Percentiles rank a stretch among this genome's conserved stretches.
These are phyloP conservation scores for Scomber scombrus DNA, from an alignment of 2,113 vertebrate species.

Conservation along the genomic window DNA sequence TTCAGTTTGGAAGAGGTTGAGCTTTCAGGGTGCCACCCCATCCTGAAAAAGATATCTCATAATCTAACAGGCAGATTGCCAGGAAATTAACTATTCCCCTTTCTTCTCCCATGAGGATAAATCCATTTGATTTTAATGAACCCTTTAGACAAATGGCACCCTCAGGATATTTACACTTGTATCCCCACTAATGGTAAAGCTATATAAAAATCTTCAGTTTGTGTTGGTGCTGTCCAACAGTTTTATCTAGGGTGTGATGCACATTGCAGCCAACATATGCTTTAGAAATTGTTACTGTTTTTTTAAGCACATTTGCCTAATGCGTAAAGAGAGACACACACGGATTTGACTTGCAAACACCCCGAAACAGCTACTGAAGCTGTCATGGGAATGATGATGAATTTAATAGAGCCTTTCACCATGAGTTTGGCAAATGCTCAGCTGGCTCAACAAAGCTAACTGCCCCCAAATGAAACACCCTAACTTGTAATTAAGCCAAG, in stretches of 20 bases:
- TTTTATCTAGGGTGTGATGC: slow-evolving; percentile 3
- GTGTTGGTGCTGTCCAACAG: neutral
- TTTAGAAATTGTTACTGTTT: slow-evolving; percentile 9
- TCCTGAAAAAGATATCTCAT: too few relatives aligned
- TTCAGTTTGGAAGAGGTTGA: neutral
- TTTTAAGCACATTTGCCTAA: slow-evolving; percentile 18
- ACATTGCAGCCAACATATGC: neutral
- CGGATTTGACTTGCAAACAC: slow-evolving; percentile 31
- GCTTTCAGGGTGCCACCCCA: too few relatives aligned
- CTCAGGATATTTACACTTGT: neutral
- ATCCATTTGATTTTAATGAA: too few relatives aligned
- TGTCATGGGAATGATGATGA: slow-evolving; percentile 58
- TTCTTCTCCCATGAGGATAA: too few relatives aligned
- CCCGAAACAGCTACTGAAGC: slow-evolving; percentile 33
- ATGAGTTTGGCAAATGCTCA: slow-evolving; percentile 50
- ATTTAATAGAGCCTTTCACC: slow-evolving; percentile 56
- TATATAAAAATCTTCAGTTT: neutral
- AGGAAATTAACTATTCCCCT: too few relatives aligned
- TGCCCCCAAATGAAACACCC: slow-evolving; percentile 63
- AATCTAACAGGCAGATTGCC: too few relatives aligned
- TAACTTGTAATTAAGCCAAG: slow-evolving; percentile 58
- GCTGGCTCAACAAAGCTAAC: slow-evolving; percentile 49
- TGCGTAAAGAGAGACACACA: slow-evolving; percentile 10
- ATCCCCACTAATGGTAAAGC: neutral
- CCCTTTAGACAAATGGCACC: neutral